Percentiles rank a stretch among this genome's conserved stretches.
Evolutionary conservation across 2,888 invertebrate genomes (phyloP).

Genomic region (Phyllotreta striolata): DNA sequence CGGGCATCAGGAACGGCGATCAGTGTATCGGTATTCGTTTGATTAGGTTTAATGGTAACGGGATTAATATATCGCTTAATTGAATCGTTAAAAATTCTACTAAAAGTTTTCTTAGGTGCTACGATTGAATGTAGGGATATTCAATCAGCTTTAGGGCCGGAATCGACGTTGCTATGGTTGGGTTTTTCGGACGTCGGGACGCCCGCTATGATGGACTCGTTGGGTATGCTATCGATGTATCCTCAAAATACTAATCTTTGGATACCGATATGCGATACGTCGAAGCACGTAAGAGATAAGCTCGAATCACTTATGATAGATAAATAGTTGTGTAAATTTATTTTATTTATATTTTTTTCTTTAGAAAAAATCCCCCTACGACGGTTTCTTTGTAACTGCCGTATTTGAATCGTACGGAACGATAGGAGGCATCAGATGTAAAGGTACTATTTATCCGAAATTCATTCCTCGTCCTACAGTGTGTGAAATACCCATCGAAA

Average conservation of each 20-base stretch:
- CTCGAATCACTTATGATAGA: too few species aligned
- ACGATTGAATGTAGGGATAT: conserved; percentile 64
- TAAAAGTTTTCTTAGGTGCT: conserved; percentile 23
- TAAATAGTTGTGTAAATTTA: too few species aligned
- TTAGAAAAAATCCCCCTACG: conserved; percentile 71
- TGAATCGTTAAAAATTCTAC: too few species aligned
- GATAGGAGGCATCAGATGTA: conserved; percentile 84
- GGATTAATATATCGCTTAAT: too few species aligned
- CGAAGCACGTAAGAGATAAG: conserved; percentile 68
- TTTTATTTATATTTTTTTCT: too few species aligned
- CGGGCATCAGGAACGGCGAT: conserved; percentile 63
- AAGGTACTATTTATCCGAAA: conserved; percentile 87
- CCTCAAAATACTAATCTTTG: conserved; percentile 75
- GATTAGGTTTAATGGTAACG: conserved; percentile 63
- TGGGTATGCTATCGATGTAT: conserved; percentile 78
- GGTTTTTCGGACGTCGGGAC: conserved; percentile 85
- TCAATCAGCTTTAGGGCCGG: conserved; percentile 72
- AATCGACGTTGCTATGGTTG: conserved; percentile 75
- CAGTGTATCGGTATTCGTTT: conserved; percentile 66
- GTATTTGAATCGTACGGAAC: conserved; percentile 80
- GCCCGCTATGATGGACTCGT: conserved; percentile 78
- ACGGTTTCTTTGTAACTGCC: conserved; percentile 79
- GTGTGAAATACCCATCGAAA: conserved; percentile 75
- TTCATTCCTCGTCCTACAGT: conserved; percentile 87
- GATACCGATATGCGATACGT: conserved; percentile 83